Evolutionary conservation across 2,888 invertebrate species (phyloP).

Genomic region (Acronicta aceris): DNA sequence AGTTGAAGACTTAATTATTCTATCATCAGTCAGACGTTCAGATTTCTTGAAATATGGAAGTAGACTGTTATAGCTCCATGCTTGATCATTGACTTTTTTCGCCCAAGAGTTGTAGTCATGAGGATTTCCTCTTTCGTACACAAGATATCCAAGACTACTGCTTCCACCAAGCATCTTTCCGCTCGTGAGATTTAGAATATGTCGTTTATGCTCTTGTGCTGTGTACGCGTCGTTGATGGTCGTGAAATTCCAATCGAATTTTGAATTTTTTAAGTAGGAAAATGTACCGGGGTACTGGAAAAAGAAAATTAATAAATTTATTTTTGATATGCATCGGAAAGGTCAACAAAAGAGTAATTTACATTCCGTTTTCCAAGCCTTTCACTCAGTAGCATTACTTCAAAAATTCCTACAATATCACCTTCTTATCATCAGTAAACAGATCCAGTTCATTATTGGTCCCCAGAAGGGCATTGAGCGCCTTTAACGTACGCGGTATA

Average conservation of each 20-base stretch:
- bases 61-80: slow-evolving; percentile 62
- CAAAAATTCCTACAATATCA: too few relatives aligned
- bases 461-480: too few relatives aligned
- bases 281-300: slow-evolving; percentile 6
- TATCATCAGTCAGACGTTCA: slow-evolving; percentile 58
- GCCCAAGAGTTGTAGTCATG: slow-evolving; percentile 64
- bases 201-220: slow-evolving; percentile 29
- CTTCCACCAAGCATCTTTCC: slow-evolving; percentile 69
- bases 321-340: too few relatives aligned
- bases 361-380: too few relatives aligned
- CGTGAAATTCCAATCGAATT: slow-evolving; percentile 57
- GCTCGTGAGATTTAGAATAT: slow-evolving; percentile 51
- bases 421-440: too few relatives aligned
- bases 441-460: too few relatives aligned
- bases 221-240: slow-evolving; percentile 55
- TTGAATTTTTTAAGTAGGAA: slow-evolving; percentile 7
- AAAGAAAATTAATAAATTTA: too few relatives aligned
- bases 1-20: slow-evolving; percentile 49
- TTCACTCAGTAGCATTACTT: too few relatives aligned
- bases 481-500: too few relatives aligned
- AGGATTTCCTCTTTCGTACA: slow-evolving; percentile 58
- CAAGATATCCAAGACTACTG: slow-evolving; percentile 60
- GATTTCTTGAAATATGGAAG: slow-evolving; percentile 66
- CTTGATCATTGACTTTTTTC: slow-evolving; percentile 40
- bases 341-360: too few relatives aligned